Percentiles rank a stretch among this genome's conserved stretches.
phyloP scores from a whole-genome alignment of 2,797 vertebrate genomes.

The Helarctos malayanus region DNA sequence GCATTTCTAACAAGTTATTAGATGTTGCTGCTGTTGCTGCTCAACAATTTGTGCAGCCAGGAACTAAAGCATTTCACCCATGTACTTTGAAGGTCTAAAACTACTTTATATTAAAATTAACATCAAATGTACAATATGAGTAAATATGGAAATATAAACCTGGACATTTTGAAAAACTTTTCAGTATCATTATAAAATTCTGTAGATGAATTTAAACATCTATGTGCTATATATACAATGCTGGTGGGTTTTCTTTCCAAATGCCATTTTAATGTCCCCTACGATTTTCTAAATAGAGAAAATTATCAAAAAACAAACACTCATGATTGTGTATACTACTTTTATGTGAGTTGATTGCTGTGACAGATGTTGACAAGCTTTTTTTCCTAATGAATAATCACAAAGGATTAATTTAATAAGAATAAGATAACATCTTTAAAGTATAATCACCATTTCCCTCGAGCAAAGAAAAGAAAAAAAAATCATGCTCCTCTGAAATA shows the following conservation, averaged over 20 bases:
- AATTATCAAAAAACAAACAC: background rate
- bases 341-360: background rate
- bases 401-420: background rate
- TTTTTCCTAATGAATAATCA: slow-evolving; percentile 27
- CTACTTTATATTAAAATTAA: slow-evolving; percentile 31
- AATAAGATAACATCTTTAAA: slow-evolving; percentile 4
- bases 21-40: background rate
- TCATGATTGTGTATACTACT: background rate
- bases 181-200: background rate
- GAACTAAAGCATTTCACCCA: background rate
- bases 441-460: background rate
- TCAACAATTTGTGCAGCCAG: background rate
- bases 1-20: background rate
- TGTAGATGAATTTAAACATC: background rate
- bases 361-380: background rate
- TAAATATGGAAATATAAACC: background rate
- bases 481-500: background rate
- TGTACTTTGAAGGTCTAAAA: background rate
- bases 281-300: background rate
- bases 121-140: background rate
- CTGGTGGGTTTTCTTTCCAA: background rate
- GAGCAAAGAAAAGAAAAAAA: background rate
- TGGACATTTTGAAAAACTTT: background rate
- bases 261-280: background rate
- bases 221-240: background rate